phyloP scores from a whole-genome alignment of 2,113 vertebrate species.

The Leucopsar rothschildi region DNA sequence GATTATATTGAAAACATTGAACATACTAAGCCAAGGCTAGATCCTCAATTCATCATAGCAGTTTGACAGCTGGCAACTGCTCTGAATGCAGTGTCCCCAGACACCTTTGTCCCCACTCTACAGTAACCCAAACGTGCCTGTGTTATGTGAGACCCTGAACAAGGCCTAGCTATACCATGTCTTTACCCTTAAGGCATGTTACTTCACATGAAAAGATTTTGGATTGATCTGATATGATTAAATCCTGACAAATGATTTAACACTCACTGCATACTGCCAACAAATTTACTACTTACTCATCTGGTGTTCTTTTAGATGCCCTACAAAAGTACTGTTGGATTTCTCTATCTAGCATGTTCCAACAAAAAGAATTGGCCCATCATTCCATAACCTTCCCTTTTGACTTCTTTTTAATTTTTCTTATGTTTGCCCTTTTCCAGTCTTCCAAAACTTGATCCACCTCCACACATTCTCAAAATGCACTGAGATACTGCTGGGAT shows the following conservation, averaged over 20 bases:
- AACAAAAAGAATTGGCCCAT: background rate
- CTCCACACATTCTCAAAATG: background rate
- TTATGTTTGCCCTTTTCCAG: background rate
- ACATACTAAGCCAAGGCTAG: background rate
- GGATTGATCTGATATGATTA: conserved; percentile 31
- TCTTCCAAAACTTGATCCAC: background rate
- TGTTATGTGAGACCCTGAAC: background rate
- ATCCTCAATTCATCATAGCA: background rate
- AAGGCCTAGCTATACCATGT: background rate
- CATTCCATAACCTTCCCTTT: background rate
- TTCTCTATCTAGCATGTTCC: background rate
- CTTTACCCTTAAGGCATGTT: background rate
- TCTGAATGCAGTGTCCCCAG: background rate
- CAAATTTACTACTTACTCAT: background rate
- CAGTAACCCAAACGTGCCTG: background rate
- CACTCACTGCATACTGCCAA: background rate
- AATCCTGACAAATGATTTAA: conserved; percentile 44
- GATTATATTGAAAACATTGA: background rate
- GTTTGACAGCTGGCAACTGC: background rate
- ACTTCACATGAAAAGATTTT: background rate
- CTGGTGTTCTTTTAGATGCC: background rate
- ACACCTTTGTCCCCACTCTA: background rate
- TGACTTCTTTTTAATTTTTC: background rate
- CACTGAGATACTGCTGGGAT: background rate
- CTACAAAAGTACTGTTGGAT: background rate